Evolutionary conservation across 2,888 invertebrate genomes (phyloP), one percentile per base, ranked within the genome.

Genomic region (Hirtodrosophila trivittata): DNA sequence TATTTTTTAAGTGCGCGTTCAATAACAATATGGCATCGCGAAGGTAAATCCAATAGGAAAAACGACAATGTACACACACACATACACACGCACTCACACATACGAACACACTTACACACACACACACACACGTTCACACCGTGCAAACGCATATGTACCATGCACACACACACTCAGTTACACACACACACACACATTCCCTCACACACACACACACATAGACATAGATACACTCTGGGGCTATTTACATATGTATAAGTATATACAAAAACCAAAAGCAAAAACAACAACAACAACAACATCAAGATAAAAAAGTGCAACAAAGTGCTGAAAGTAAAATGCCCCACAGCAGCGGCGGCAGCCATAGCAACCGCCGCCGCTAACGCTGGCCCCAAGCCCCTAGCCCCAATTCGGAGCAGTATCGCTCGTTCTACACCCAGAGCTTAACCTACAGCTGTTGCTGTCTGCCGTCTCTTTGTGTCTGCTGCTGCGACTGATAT

Each of bases 21-120:
- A 77, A 85, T 66, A 81, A 84, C 71, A 88, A 88, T 86, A 89
- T 89, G 88, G 88, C 88, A 86, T 89, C 88, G 77, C 89, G 88
- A 88, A 89, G 88, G 88, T 89, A 89, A 88, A 72, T 75, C 54
- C 59, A 72, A 66, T 72, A 66, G 70, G 68, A 80, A 84, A 73
- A 69, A 63, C 63, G 82, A 77, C 83, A 77, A 80, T 67, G 64
- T 77, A 81, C 77, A n/a, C 38, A 47, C 41, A 38, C 55, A 45
- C 39, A 54, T 39, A 35, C 41, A 39, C 13, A 35, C n/a, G 32
- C 18, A 30, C 37, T 30, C 43, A 39, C 47, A 56, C 16, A 6
- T 41, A 54, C 37, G 25, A 26, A 10, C 45, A 45, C 57, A 41
- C 35, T 50, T 13, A 41, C 59, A 49, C 37, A 25, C 32, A 10